Base-by-base conservation (phyloP, 2,113 vertebrate species). In the Festucalex cinctus region DNA sequence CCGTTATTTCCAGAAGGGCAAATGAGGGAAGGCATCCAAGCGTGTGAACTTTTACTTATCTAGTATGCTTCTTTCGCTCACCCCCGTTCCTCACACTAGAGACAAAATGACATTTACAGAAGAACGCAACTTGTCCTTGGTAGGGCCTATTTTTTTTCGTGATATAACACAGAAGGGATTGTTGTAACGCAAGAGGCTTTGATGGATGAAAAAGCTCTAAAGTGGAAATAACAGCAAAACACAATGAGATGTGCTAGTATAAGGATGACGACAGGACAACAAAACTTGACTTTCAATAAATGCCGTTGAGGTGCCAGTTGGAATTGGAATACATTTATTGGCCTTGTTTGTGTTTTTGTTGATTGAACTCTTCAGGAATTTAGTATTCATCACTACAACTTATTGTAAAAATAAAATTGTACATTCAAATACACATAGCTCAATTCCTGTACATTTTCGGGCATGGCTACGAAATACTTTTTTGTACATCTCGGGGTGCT, bases 91-190 rank as follows among this genome's bases (percentile, higher is more conserved):
- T 36, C 69, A 74, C 71, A 70, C 71, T 78, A 61, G 78, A 86
- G 83, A 85, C 73, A 84, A 81, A 77, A 56, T 89, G 82, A 88
- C 85, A 89, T 89, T 88, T 85, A 79, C 72, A 78, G 75, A 78
- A 64, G 76, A 78, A 77, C 81, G 63, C 39, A 12, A 19, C 0
- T 41, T 82, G 74, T 86, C 80, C 35, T 70, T 64, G 69, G 76
- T 76, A 84, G 54, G 67, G 58, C 41, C 2, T 57, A 76, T 69
- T 4, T 51, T 82, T n/a, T 77, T 76, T 79, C 43, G 64, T 19
- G 48, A 77, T 64, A 68, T 65, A 83, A 69, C 43, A 71, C 41
- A 35, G 51, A 62, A 63, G 17, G 66, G 63, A 72, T 74, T 28
- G 28, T 32, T 17, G 26, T 57, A 57, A 57, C 14, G 26, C 26